Base-by-base conservation (phyloP, 2,113 vertebrate species). In the Tachysurus vachellii region DNA sequence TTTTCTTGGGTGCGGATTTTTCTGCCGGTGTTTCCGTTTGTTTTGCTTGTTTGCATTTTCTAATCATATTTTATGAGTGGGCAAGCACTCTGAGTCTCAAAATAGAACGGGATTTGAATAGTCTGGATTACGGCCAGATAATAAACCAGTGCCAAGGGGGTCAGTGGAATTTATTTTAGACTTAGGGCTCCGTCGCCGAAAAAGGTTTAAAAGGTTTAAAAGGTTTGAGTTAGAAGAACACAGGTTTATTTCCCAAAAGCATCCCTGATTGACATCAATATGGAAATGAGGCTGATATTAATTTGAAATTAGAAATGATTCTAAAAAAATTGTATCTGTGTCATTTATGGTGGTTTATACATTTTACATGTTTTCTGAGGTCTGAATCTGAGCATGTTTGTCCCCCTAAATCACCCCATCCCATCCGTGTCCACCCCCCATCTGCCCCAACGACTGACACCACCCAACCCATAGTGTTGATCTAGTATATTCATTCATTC, bases 141-240 rank as follows among this genome's bases (percentile, higher is more conserved):
- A 76, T 50, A 50, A 14, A 76, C 50, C 71, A 4, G 28, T 16
- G 64, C 71, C 10, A 23, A 47, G 4, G 21, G 42, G 19, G 9
- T 75, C 71, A 47, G 42, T 47, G 71, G 42, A 75, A 75, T 75
- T 75, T 47, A 47, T 47, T 75, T 75, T 75, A 26, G 42, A 75
- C 10, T 44, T 75, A 75, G 42, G 1, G 71, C 9, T 75, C 9
- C 13, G 14, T 42, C 2, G 61, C 17, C 10, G 17, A 21, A 75
- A 19, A 50, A 75, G 71, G 10, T 26, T 75, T 26, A 21, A 50
- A 75, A 50, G 42, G 44, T 23, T 75, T 26, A 21, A 50, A 75
- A 50, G 42, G 44, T 23, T 26, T 31, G 70, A 11, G 8, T 44
- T 21, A 44, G 6, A n/a, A 71, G 17, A 47, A 12, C 36, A 73